These are phyloP conservation scores for Umimayanthus chanpuru DNA, from an alignment of 92 coral and sea anemone species.

Conservation along the genomic window DNA sequence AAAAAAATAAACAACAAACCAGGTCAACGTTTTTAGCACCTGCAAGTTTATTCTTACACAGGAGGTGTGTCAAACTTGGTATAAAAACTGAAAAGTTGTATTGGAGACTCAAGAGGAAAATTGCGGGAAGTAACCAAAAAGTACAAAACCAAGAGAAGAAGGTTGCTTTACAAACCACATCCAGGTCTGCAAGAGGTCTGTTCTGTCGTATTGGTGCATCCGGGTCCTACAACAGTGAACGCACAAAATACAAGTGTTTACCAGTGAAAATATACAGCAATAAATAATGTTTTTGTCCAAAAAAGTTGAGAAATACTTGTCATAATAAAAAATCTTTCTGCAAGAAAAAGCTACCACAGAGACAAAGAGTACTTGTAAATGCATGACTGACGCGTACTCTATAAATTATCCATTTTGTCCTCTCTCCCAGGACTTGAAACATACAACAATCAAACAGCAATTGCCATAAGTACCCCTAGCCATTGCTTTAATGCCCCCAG, in stretches of 20 bases:
- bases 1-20: not conserved
- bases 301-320: not conserved
- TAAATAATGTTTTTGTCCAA: no score
- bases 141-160: not conserved
- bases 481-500: no score
- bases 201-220: no score
- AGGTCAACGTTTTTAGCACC: not conserved
- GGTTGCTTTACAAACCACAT: conserved; percentile 61
- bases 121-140: not conserved
- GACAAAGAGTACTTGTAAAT: not conserved
- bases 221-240: no score
- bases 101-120: not conserved
- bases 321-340: not conserved
- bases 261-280: no score
- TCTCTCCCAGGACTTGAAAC: no score
- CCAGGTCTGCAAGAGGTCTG: conserved; percentile 92
- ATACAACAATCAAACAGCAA: no score
- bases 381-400: not conserved
- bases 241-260: no score
- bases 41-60: no score
- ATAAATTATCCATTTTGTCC: not conserved
- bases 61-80: no score
- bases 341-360: not conserved
- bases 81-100: no score
- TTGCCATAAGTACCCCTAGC: no score